Evolutionary conservation across 2,797 vertebrate species (phyloP).

Genomic region (Sebastes variabilis): DNA sequence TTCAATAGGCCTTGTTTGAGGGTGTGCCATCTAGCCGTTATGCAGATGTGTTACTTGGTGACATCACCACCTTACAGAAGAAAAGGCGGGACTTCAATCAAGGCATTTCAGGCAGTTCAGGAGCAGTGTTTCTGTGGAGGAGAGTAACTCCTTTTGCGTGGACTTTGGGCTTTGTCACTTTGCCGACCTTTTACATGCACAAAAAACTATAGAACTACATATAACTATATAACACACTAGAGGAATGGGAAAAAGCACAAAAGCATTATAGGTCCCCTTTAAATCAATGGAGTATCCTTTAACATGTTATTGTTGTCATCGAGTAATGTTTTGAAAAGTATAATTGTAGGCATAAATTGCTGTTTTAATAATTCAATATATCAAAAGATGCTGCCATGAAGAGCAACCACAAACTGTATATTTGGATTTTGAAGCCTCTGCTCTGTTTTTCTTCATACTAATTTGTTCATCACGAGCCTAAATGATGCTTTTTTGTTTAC

Average conservation of each 20-base stretch:
- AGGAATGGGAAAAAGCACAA: neutral
- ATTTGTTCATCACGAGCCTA: conserved; percentile 8
- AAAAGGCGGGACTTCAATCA: neutral
- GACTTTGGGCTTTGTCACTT: no score
- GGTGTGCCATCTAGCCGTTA: neutral
- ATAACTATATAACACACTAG: neutral
- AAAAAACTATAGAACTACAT: neutral
- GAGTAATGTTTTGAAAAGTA: neutral
- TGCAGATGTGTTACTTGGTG: neutral
- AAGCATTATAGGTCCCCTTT: neutral
- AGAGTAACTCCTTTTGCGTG: neutral
- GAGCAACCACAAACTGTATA: neutral
- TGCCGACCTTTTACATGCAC: neutral
- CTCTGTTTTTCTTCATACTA: neutral
- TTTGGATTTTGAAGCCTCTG: neutral
- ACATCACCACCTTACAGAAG: neutral
- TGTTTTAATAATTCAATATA: neutral
- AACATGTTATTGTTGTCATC: neutral
- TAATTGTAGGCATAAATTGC: neutral
- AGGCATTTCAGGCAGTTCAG: no score
- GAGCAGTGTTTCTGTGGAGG: neutral
- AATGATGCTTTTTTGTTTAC: conserved; percentile 8
- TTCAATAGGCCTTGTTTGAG: neutral
- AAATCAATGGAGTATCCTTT: neutral
- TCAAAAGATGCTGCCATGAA: neutral